phyloP scores from a whole-genome alignment of 2,113 vertebrate species.

The Enhydra lutris region DNA sequence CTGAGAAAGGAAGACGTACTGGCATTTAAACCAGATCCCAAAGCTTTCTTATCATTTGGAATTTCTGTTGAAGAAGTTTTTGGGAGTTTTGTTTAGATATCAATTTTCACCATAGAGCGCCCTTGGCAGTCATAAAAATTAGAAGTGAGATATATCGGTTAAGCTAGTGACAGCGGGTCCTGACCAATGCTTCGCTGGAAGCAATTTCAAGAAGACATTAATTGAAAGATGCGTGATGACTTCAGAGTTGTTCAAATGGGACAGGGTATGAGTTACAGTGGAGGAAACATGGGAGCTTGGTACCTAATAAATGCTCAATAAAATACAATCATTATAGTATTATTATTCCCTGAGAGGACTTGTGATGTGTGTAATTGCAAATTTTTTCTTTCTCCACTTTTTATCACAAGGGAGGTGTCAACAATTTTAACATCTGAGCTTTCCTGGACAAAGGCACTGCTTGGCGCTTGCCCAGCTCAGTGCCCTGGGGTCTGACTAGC shows the following conservation, averaged over 20 bases:
- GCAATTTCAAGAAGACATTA: neutral
- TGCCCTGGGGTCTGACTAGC: neutral
- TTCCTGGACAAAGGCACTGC: neutral
- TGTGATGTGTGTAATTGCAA: too few species aligned
- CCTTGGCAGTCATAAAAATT: neutral
- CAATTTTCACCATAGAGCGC: neutral
- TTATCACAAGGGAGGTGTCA: neutral
- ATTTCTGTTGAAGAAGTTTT: neutral
- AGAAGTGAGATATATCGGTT: neutral
- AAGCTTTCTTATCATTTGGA: neutral
- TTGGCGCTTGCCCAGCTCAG: rapidly evolving
- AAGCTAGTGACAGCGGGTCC: neutral
- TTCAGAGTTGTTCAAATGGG: neutral
- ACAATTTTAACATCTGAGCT: neutral
- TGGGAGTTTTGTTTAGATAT: neutral
- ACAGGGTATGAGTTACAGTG: neutral
- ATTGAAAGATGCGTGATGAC: rapidly evolving
- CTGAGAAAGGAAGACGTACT: neutral
- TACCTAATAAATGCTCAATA: neutral
- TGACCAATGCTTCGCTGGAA: neutral
- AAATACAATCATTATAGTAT: neutral
- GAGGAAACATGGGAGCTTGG: rapidly evolving
- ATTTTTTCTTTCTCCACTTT: neutral
- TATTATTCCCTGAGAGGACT: neutral
- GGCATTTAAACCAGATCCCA: neutral